Evolutionary conservation across 1,140 invertebrate genomes (phyloP), one percentile per base, ranked within the genome.

Genomic region (Heliconius eleuchia): DNA sequence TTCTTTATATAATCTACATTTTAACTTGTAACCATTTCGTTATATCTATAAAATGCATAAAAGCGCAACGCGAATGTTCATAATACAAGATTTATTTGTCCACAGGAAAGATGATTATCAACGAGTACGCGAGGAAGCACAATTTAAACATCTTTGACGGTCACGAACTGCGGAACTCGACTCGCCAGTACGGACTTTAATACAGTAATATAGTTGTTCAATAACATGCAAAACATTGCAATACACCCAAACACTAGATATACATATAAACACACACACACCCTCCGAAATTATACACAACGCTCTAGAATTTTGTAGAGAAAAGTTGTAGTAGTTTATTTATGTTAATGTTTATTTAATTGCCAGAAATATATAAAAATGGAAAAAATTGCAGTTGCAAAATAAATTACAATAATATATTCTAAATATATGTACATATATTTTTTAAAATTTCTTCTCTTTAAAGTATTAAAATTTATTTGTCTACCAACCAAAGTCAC

Each of bases 131-230:
- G 83, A 95, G 95, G 94, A 95, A 96, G 79, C 95, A 96, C 92
- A 96, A 96, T 92, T 94, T 96, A 82, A 96, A 96, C 95, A 96
- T 96, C 93, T 96, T 96, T 94, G 96, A 96, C 88, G 96, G 96
- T 81, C 95, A 95, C 85, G 96, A 96, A 88, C 95, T 96, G 72
- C 95, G 96, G 88, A 96, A 96, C 93, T 95, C 96, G 88, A 96
- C 96, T 87, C 95, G 96, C 95, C 96, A 96, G 96, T 96, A 96
- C 95, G 96, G 96, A 96, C 96, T 96, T 96, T 94, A 93, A 94
- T 93, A 85, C 86, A 93, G 92, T 94, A 94, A 94, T 93, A 93
- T 91, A 90, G 89, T 92, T 92, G 87, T 93, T 92, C 88, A 84
- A 88, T 89, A 86, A 85, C 82, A 87, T 66, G 60, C 60, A 66